phyloP scores from a whole-genome alignment of 1,140 invertebrate genomes.

The Drosophila sturtevanti region DNA sequence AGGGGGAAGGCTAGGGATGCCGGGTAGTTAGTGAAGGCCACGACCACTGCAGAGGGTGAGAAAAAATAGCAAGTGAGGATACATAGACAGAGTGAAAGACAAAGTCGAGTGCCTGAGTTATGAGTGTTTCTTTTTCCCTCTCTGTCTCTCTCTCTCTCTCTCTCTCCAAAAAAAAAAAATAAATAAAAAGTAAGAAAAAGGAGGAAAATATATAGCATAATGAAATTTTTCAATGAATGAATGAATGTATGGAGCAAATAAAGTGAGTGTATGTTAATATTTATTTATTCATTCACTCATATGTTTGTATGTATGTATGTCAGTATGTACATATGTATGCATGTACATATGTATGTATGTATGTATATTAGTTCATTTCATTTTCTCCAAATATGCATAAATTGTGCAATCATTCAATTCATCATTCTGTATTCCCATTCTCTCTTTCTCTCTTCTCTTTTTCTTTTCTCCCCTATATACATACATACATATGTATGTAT shows the following conservation, averaged over 20 bases:
- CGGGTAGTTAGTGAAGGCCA: too few species aligned
- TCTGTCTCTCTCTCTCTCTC: neutral
- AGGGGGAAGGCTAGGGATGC: neutral
- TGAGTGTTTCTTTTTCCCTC: conserved; percentile 5
- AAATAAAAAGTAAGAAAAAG: neutral
- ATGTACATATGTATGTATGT: neutral
- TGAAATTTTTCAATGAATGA: conserved; percentile 18
- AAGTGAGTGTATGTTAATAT: conserved; percentile 8
- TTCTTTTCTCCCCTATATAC: neutral
- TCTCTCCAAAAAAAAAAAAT: neutral
- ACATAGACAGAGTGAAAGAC: conserved; percentile 5
- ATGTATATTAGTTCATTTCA: conserved; percentile 9
- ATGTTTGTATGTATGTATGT: neutral
- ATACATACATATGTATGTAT: neutral
- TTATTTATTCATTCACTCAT: conserved; percentile 11
- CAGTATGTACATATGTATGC: conserved; percentile 3
- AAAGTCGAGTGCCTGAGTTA: conserved; percentile 35
- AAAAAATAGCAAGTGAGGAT: neutral
- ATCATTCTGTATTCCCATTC: neutral
- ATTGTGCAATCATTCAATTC: conserved; percentile 3
- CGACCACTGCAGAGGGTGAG: neutral
- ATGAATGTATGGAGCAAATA: conserved; percentile 8
- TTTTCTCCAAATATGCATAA: conserved; percentile 1
- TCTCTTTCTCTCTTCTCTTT: neutral
- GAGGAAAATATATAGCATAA: neutral